phyloP scores from a whole-genome alignment of 2,113 vertebrate genomes.

The Apeltes quadracus region DNA sequence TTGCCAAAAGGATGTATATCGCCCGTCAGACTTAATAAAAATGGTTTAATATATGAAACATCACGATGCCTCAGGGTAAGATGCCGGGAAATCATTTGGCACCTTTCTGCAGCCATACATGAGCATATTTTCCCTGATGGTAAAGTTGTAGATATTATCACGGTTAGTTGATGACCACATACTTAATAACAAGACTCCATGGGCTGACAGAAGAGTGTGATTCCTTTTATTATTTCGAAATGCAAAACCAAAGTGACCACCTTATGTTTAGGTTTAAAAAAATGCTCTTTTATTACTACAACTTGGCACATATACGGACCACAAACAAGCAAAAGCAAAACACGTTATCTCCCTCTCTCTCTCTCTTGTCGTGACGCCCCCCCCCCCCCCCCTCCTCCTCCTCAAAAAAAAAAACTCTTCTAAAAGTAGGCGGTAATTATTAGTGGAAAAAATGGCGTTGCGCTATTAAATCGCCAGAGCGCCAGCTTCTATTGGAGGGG shows the following conservation, averaged over 20 bases:
- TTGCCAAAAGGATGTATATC: background rate
- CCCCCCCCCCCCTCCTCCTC: background rate
- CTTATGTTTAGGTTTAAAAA: background rate
- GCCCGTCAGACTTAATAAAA: background rate
- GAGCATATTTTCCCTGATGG: background rate
- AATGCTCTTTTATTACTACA: background rate
- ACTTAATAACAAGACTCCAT: background rate
- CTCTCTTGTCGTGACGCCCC: conserved; percentile 46
- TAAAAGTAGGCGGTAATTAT: conserved; percentile 85
- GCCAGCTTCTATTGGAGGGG: conserved; percentile 79
- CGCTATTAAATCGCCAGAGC: conserved; percentile 79
- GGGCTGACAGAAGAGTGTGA: background rate
- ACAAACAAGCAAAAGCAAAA: conserved; percentile 49
- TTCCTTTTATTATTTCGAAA: background rate
- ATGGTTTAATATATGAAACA: background rate
- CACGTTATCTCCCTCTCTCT: conserved; percentile 39
- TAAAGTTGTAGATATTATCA: background rate
- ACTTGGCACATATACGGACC: conserved; percentile 11
- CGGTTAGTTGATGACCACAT: background rate
- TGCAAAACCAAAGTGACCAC: background rate
- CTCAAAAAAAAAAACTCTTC: conserved; percentile 56
- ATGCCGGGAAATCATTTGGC: background rate
- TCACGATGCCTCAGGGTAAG: background rate
- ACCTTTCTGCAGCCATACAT: background rate
- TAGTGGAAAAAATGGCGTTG: conserved; percentile 81